Conservation (phyloP, 2,113 vertebrate species). For the Stercorarius parasiticus region DNA sequence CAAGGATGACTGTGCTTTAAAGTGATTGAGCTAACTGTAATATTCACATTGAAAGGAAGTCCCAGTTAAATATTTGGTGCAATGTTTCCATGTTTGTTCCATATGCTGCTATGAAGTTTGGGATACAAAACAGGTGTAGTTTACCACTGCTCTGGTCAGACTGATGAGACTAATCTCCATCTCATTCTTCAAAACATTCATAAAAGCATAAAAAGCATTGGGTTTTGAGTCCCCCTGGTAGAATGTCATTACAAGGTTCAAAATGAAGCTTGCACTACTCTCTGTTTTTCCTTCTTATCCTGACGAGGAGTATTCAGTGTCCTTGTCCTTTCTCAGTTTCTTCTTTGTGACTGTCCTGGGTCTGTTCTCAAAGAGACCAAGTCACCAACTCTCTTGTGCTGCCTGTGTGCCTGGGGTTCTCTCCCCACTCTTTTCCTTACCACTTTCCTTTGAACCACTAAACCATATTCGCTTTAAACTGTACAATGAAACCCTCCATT, state of each 20-base stretch:
- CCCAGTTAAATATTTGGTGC: neutral
- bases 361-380: neutral
- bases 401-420: neutral
- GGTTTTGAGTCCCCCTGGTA: neutral
- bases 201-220: neutral
- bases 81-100: neutral
- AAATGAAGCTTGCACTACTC: neutral
- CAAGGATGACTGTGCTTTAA: neutral
- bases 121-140: neutral
- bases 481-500: constrained; percentile 35
- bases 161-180: neutral
- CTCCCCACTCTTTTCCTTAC: neutral
- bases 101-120: neutral
- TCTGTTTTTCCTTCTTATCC: neutral
- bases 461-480: neutral
- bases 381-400: neutral
- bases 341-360: neutral
- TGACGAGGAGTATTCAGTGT: neutral
- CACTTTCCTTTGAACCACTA: neutral
- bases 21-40: neutral
- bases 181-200: neutral
- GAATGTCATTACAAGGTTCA: neutral
- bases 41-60: neutral
- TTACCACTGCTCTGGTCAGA: neutral
- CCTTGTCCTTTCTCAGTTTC: neutral